Evolutionary conservation across 1,140 invertebrate species (phyloP).

Genomic region (Arctopsyche grandis): DNA sequence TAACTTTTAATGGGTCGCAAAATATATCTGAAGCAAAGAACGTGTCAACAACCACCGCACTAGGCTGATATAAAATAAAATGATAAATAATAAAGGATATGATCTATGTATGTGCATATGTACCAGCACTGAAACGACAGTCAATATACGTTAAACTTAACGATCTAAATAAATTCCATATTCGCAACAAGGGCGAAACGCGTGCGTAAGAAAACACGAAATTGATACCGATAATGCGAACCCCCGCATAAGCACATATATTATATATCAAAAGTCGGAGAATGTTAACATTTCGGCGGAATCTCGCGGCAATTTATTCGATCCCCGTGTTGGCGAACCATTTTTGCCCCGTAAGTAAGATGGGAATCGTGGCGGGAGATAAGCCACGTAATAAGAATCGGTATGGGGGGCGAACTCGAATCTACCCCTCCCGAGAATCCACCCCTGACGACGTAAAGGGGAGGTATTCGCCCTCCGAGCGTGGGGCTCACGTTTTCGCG

Average conservation of each 20-base stretch:
- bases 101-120: too few species aligned
- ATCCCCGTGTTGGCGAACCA: slow-evolving; percentile 43
- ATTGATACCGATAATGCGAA: too few species aligned
- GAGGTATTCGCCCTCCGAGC: slow-evolving; percentile 17
- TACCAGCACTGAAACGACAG: too few species aligned
- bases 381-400: slow-evolving; percentile 54
- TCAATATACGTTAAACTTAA: too few species aligned
- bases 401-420: neutral
- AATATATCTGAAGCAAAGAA: too few species aligned
- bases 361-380: slow-evolving; percentile 49
- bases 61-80: too few species aligned
- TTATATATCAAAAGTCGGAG: neutral
- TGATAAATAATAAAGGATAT: too few species aligned
- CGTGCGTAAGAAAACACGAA: slow-evolving; percentile 7
- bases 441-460: slow-evolving; percentile 38
- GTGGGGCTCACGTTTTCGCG: slow-evolving; percentile 18
- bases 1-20: too few species aligned
- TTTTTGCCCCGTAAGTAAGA: slow-evolving; percentile 45
- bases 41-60: too few species aligned
- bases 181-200: neutral
- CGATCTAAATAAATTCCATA: too few species aligned
- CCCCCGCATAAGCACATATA: too few species aligned
- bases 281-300: slow-evolving; percentile 30
- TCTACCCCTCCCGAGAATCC: too few species aligned
- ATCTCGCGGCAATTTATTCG: slow-evolving; percentile 51